Evolutionary conservation across 2,113 vertebrate species (phyloP), one percentile per base, ranked within the genome.

Genomic region (Silurus glanis): DNA sequence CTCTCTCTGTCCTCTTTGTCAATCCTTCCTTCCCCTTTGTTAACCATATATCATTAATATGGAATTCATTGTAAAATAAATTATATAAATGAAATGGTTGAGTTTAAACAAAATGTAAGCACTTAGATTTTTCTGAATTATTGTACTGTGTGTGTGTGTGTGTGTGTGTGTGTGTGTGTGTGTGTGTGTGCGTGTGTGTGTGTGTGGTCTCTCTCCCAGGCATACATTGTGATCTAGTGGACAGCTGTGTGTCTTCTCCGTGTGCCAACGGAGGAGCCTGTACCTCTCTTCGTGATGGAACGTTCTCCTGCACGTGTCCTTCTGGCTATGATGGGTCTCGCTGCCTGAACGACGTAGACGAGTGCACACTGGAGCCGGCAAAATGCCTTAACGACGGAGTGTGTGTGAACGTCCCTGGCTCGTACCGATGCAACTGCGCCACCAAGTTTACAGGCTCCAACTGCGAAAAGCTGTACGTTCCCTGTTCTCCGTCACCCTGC

Each of bases 401-500:
- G 10, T 99, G 97, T 21, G 14, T 95, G 87, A 97, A 98, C 90
- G 90, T 93, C 53, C 96, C 93, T 0, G 97, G 97, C 6, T 97
- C 96, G 1, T 97, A 95, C 92, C 95, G 93, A 6, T 99, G 97
- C 88, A 93, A 86, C 80, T 99, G 97, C 89, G 62, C 90, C 4
- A 89, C 93, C 0, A 96, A 96, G 16, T 98, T 95, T 85, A 99
- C 96, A 0, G 97, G 97, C 5, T 93, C 91, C 25, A 94, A 93
- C 83, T 99, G 97, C 5, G 96, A 98, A 87, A 97, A 94, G 4
- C 75, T 88, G 0, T 98, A 97, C 0, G 87, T 96, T 86, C 97
- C 97, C 0, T 99, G 97, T 66, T 94, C 94, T 0, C 97, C 97
- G 0, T 98, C 97, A 0, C 97, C 97, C 0, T 99, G 97, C 82